Percentiles rank a stretch among this genome's conserved stretches.
Evolutionary conservation across 2,888 invertebrate genomes (phyloP).

Genomic region (Lathronympha strigana): DNA sequence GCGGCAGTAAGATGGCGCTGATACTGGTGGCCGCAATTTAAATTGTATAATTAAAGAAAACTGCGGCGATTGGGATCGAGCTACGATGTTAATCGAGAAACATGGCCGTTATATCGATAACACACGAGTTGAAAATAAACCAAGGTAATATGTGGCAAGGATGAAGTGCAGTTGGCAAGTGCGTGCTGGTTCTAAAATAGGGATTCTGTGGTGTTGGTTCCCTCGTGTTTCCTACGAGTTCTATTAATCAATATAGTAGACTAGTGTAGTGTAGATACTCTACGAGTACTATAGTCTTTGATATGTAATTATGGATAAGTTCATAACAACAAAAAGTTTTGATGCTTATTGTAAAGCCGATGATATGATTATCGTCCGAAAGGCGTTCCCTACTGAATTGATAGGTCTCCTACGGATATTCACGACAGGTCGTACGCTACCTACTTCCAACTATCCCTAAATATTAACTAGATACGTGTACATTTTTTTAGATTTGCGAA

Average conservation of each 20-base stretch:
- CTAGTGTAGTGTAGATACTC: too few relatives aligned
- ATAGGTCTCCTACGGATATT: too few relatives aligned
- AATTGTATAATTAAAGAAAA: slow-evolving; percentile 82
- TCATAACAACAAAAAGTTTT: too few relatives aligned
- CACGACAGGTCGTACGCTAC: too few relatives aligned
- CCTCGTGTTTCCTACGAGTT: not conserved
- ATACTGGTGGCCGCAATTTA: slow-evolving; percentile 70
- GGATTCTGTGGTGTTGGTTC: slow-evolving; percentile 21
- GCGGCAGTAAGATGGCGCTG: slow-evolving; percentile 68
- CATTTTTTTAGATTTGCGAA: not conserved
- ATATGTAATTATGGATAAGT: too few relatives aligned
- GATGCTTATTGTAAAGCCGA: too few relatives aligned
- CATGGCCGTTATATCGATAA: slow-evolving; percentile 60
- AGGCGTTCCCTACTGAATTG: too few relatives aligned
- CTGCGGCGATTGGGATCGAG: slow-evolving; percentile 69
- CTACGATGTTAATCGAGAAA: slow-evolving; percentile 68
- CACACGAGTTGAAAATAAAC: slow-evolving; percentile 53
- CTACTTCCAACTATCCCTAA: too few relatives aligned
- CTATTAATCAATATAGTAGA: not conserved
- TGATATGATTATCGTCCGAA: too few relatives aligned
- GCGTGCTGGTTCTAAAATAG: slow-evolving; percentile 4
- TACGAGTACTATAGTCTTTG: too few relatives aligned
- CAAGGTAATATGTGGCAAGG: slow-evolving; percentile 48
- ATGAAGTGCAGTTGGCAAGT: slow-evolving; percentile 47
- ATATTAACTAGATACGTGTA: not conserved